These are phyloP conservation scores for Echinops telfairi DNA, from an alignment of 2,113 vertebrate species.

Conservation along the genomic window DNA sequence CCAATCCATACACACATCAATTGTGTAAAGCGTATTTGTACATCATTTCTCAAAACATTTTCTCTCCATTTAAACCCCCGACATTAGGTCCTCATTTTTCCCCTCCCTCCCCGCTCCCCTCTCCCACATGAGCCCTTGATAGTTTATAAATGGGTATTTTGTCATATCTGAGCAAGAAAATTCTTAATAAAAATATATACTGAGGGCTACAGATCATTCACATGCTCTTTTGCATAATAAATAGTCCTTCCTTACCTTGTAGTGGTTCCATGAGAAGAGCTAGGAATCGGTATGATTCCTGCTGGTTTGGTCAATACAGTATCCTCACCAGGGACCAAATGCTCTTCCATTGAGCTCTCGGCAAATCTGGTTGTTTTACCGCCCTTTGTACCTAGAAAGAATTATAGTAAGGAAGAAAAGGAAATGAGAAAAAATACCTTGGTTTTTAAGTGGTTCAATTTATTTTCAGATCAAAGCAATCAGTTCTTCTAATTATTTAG, in stretches of 20 bases:
- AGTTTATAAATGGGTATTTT: too few species aligned
- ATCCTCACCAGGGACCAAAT: neutral
- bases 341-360: constrained; percentile 12
- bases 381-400: constrained; percentile 7
- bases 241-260: neutral
- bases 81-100: too few species aligned
- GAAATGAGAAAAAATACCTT: neutral
- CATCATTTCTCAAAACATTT: too few species aligned
- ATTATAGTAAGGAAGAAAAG: neutral
- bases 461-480: constrained; percentile 2
- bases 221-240: neutral
- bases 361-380: neutral
- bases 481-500: neutral
- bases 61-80: too few species aligned
- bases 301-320: neutral
- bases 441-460: neutral
- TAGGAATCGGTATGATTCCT: neutral
- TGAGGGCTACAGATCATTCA: neutral
- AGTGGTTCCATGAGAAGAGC: neutral
- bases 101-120: too few species aligned
- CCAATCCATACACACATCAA: too few species aligned
- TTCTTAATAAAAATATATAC: neutral
- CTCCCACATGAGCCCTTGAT: too few species aligned
- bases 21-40: too few species aligned
- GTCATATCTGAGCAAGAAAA: neutral